Evolutionary conservation across 2,888 invertebrate genomes (phyloP), one percentile per base, ranked within the genome.

Genomic region (Aethes cnicana): DNA sequence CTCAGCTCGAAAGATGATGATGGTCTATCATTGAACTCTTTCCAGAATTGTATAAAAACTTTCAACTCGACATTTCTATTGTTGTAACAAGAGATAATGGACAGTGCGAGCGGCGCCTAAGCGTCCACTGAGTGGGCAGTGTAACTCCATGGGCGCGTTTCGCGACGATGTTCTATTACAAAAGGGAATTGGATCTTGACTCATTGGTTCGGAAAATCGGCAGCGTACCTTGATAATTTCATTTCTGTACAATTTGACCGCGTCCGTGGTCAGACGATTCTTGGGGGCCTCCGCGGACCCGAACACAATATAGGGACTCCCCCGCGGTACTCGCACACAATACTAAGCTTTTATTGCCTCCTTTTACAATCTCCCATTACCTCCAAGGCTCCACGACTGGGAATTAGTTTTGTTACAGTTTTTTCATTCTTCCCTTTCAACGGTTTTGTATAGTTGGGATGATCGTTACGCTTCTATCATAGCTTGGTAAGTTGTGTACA

Each of bases 221-320:
- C 85, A 88, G 79, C 87, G 89, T 88, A 88, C 89, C 89, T 89
- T 89, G 89, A 89, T 89, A 89, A 89, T 89, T 89, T 88, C 89
- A 89, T 89, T 89, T 89, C 89, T 89, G 88, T 88, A 89, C 89
- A 89, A 89, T 89, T 89, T 89, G 89, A 88, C 86, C 89, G 88
- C 83, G 82, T 75, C 81, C 82, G 85, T 84, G 87, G 87, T 86
- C 87, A 83, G 87, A 69, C 86, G 84, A 83, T 83, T 84, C 85
- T 83, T 84, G 78, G 81, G 80, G 81, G 75, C 79, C 86, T 79
- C 84, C 69, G 74, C 73, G 85, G 87, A 72, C 77, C 78, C 82
- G 76, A 79, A 77, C 69, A 88, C 86, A 88, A 88, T 88, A 84
- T 87, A 74, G 68, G 71, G 73, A 76, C 77, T 81, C 84, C 87